Base-by-base conservation (phyloP, 2,113 vertebrate species). In the Rhinichthys klamathensis region DNA sequence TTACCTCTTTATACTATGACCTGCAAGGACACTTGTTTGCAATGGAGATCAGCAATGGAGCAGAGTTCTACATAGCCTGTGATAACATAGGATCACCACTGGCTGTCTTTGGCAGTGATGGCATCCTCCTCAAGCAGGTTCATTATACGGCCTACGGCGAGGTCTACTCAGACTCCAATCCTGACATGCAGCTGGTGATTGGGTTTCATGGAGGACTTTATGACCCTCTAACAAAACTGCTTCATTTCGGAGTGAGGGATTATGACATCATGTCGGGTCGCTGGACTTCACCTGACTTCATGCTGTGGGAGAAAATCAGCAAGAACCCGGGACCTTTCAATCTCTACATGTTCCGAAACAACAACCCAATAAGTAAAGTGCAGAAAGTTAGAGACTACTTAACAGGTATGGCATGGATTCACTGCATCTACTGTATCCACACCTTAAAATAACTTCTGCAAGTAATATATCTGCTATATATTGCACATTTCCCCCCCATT, bases 331-430 rank as follows among this genome's bases (percentile, higher is more conserved):
- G 95, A 60, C 98, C 98, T 51, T 99, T 99, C 89, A 99, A 99
- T 91, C 92, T 99, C n/a, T 99, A 99, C 89, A 99, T 98, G 96
- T 99, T 99, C 91, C 94, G 96, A 90, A 98, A 97, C 91, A 99
- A 99, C 90, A 98, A 99, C 83, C 98, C 98, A 8, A 97, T 98
- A 90, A 99, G 98, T 93, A 98, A 98, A 93, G 97, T 98, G 89
- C 96, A 98, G 0, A 96, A 99, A 84, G 94, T 99, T 49, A 97
- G 96, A 92, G 97, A 99, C 78, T 99, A 99, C 86, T 96, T 99
- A 81, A 97, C 97, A 96, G 98, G 98, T 99, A 94, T 92, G 92
- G 32, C 2, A 61, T 67, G 2, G 15, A 16, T 51, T n/a, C 11
- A 63, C 25, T 32, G 58, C 54, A 56, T 69, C 21, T 6, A 3